phyloP scores from a whole-genome alignment of 2,113 vertebrate species.

The Upupa epops region DNA sequence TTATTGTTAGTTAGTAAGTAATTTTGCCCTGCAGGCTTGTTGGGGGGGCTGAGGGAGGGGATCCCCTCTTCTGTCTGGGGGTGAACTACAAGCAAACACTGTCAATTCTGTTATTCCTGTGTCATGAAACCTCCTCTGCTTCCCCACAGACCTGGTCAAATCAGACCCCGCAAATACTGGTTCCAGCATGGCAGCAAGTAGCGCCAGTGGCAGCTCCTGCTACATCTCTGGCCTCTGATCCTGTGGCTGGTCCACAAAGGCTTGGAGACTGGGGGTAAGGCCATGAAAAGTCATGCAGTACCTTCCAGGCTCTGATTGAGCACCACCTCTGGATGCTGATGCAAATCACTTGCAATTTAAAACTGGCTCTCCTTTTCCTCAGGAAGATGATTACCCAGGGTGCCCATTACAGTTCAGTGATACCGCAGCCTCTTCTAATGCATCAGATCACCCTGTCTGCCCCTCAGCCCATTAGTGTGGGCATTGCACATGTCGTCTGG shows the following conservation, averaged over 20 bases:
- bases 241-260: conserved; percentile 91
- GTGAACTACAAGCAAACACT: neutral
- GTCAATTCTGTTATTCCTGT: accelerated
- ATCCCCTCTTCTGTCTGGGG: neutral
- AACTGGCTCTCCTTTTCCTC: conserved; percentile 49
- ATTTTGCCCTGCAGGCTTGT: neutral
- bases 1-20: neutral
- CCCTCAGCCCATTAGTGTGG: conserved; percentile 96
- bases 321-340: neutral
- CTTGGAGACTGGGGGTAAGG: conserved; percentile 96
- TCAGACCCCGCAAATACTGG: conserved; percentile 90
- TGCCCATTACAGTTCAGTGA: conserved; percentile 92
- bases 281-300: neutral
- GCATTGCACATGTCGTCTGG: conserved; percentile 97
- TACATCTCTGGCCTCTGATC: conserved; percentile 86
- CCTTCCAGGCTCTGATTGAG: neutral
- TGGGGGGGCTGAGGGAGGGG: too few relatives aligned
- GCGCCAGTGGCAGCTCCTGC: conserved; percentile 84
- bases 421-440: conserved; percentile 91
- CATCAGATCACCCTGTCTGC: conserved; percentile 96
- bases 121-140: neutral
- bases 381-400: conserved; percentile 95
- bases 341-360: neutral
- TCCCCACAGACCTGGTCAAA: conserved; percentile 88
- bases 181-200: conserved; percentile 95